Percentiles rank a stretch among this genome's conserved stretches.
phyloP scores from a whole-genome alignment of 2,113 vertebrate species.

The Balaeniceps rex region DNA sequence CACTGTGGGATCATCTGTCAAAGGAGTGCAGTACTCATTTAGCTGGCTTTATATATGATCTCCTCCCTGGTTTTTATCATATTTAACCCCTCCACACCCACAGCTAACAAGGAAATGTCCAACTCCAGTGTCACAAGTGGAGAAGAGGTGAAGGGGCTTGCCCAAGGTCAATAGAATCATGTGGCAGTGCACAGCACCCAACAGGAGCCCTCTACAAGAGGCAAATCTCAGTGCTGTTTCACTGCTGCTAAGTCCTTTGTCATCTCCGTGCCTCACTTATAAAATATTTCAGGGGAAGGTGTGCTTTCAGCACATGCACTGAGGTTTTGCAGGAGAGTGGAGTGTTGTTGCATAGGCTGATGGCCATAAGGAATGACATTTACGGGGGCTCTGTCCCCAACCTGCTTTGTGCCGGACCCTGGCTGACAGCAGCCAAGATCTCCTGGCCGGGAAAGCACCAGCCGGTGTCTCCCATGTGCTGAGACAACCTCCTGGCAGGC shows the following conservation, averaged over 20 bases:
- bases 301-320: not conserved
- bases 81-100: not conserved
- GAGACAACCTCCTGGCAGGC: not conserved
- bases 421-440: fast-evolving
- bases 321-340: not conserved
- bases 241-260: not conserved
- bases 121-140: not conserved
- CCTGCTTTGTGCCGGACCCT: not conserved
- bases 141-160: not conserved
- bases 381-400: fast-evolving
- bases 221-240: not conserved
- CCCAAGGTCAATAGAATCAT: fast-evolving
- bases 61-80: not conserved
- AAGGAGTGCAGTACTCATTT: not conserved
- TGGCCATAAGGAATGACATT: not conserved
- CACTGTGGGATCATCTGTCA: not conserved
- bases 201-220: not conserved
- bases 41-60: no score
- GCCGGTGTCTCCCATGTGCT: not conserved
- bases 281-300: not conserved
- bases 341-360: no score
- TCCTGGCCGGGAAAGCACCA: not conserved
- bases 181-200: not conserved
- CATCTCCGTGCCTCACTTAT: not conserved
- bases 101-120: not conserved